phyloP scores from a whole-genome alignment of 2,113 vertebrate genomes.

The Polypterus senegalus region DNA sequence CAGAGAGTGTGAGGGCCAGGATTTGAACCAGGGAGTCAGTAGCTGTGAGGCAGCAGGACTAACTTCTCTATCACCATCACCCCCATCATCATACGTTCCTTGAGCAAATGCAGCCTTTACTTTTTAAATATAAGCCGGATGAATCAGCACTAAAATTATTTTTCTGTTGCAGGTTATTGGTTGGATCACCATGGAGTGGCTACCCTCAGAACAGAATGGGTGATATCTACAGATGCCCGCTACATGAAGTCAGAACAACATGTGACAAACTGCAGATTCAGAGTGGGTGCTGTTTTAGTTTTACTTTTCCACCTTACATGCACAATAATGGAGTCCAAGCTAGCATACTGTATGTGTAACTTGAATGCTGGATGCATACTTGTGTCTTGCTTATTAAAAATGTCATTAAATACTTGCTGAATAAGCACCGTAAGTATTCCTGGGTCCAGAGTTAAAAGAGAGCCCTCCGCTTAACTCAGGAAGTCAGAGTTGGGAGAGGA shows the following conservation, averaged over 20 bases:
- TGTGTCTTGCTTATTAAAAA: too few species aligned
- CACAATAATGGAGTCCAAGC: too few species aligned
- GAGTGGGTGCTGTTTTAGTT: slow-evolving; percentile 45
- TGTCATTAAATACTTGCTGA: too few species aligned
- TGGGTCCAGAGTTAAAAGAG: too few species aligned
- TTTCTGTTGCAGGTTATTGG: slow-evolving; percentile 60
- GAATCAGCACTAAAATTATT: slow-evolving; percentile 5
- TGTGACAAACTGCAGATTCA: slow-evolving; percentile 70
- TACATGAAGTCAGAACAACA: slow-evolving; percentile 32
- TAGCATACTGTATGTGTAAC: too few species aligned
- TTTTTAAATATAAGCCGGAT: not conserved
- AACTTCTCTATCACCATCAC: not conserved
- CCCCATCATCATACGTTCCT: not conserved
- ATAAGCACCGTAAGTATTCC: too few species aligned
- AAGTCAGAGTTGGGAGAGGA: too few species aligned
- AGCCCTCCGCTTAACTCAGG: too few species aligned
- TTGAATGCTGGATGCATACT: too few species aligned
- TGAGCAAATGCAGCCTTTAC: not conserved
- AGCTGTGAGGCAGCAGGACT: not conserved
- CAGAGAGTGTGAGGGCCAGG: too few species aligned
- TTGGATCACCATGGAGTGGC: slow-evolving; percentile 79
- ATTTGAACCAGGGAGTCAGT: not conserved
- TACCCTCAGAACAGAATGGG: slow-evolving; percentile 68
- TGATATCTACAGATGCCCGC: slow-evolving; percentile 72
- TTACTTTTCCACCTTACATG: too few species aligned